Evolutionary conservation across 2,797 vertebrate species (phyloP), one percentile per base, ranked within the genome.

Genomic region (Eurystomus glaucurus): DNA sequence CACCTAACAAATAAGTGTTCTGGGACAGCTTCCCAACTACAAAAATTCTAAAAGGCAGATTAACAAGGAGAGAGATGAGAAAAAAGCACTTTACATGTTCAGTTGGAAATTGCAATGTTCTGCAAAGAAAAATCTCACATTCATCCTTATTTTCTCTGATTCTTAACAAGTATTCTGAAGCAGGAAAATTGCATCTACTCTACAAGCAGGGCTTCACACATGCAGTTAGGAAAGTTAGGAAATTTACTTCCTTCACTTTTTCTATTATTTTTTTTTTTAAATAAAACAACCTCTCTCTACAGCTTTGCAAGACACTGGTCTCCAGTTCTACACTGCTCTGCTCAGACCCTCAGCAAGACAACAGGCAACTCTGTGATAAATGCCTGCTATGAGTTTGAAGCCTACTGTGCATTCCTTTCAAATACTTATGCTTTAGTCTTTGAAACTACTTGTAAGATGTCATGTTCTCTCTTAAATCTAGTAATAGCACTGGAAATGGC

Each of bases 11-110:
- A 57, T 61, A 88, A 41, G 50, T 16, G 22, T 31, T 79, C 65
- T 48, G 58, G 72, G 62, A 79, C 51, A 84, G 31, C 20, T 72
- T 77, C 75, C 66, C 1, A 0, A 68, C 43, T 29, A 45, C 3
- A 43, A 84, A 48, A 72, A 61, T 9, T 81, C 31, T 61, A 77
- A 89, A 77, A 72, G 33, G 22, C 45, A 41, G 26, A 13, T 55
- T 58, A 50, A 71, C n/a, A 51, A 66, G 8, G 9, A 5, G 4
- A 2, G 2, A 3, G 1, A 6, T 28, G 12, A 3, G 1, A 1
- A 4, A 1, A 21, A 43, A 19, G 3, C 15, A 46, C 13, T 79
- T 45, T 7, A 35, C 18, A n/a, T 52, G 48, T 14, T 72, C 37
- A 55, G 15, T 2, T n/a, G 9, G 29, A 83, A 79, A 88, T 25